Percentiles rank a stretch among this genome's conserved stretches.
Evolutionary conservation across 1,140 invertebrate genomes (phyloP).

Genomic region (Nasonia longicornis): DNA sequence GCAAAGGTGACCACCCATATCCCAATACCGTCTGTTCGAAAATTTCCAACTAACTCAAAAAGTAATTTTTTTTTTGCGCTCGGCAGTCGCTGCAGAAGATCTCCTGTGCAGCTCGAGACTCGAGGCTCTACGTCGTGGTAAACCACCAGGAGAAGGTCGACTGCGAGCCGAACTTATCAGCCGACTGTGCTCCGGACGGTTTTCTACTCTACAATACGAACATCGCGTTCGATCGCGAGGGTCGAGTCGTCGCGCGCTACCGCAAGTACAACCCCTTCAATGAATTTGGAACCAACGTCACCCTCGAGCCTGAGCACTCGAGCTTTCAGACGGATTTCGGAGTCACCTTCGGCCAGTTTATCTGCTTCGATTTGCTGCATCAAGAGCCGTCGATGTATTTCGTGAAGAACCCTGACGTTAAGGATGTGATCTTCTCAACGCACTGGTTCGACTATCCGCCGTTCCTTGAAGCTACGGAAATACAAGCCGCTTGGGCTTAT

Average conservation of each 20-base stretch:
- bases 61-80: not conserved
- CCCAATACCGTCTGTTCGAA: not conserved
- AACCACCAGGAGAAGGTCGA: conserved; percentile 77
- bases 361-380: conserved; percentile 82
- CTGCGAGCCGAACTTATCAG: conserved; percentile 59
- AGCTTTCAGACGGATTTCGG: conserved; percentile 85
- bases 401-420: conserved; percentile 70
- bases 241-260: conserved; percentile 75
- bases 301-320: conserved; percentile 66
- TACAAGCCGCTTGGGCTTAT: conserved; percentile 71
- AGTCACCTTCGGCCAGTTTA: conserved; percentile 83
- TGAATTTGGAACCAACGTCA: conserved; percentile 69
- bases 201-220: conserved; percentile 79
- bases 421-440: conserved; percentile 78
- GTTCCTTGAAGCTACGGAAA: conserved; percentile 76
- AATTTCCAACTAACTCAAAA: not conserved
- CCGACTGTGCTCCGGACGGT: conserved; percentile 57
- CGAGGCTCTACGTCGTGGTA: conserved; percentile 75
- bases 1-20: not conserved
- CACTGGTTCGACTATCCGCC: conserved; percentile 81
- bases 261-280: conserved; percentile 81
- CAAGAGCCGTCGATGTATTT: conserved; percentile 72
- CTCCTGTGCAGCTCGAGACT: conserved; percentile 71
- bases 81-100: conserved; percentile 64
- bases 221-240: conserved; percentile 78